Evolutionary conservation across 2,113 vertebrate species (phyloP).

Genomic region (Triplophysa rosa): DNA sequence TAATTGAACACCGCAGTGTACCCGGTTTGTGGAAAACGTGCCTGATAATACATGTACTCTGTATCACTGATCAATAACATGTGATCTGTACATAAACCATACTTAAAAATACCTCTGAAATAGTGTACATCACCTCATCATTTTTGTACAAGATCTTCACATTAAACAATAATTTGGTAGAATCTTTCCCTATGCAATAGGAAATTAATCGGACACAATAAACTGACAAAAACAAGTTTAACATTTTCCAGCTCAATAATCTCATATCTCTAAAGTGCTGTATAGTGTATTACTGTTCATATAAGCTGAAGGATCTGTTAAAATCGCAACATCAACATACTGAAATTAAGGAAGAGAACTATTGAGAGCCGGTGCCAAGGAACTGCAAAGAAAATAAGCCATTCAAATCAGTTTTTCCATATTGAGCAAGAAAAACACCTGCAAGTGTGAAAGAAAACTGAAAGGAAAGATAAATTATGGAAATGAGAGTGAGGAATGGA

Average conservation of each 20-base stretch:
- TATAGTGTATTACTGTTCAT: slow-evolving; percentile 5
- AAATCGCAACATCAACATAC: background rate
- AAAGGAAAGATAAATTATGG: background rate
- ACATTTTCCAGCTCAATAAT: slow-evolving; percentile 33
- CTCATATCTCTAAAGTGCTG: slow-evolving; percentile 11
- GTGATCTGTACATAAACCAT: too few relatives aligned
- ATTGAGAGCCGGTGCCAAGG: background rate
- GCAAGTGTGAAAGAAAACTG: background rate
- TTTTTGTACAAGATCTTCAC: too few relatives aligned
- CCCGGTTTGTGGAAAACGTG: too few relatives aligned
- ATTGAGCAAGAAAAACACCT: background rate
- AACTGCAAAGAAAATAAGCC: background rate
- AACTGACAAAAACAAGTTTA: slow-evolving; percentile 31
- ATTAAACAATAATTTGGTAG: too few relatives aligned
- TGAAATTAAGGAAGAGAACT: background rate
- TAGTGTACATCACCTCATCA: too few relatives aligned
- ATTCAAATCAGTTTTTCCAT: slow-evolving; percentile 4
- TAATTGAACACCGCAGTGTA: too few relatives aligned
- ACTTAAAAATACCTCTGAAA: slow-evolving; percentile 6
- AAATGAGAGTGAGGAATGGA: background rate
- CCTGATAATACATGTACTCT: too few relatives aligned
- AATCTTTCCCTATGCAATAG: too few relatives aligned
- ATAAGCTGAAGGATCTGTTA: background rate
- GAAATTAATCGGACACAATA: slow-evolving; percentile 26
- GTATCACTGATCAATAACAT: too few relatives aligned